phyloP scores from a whole-genome alignment of 2,113 vertebrate genomes.

The Hippopotamus amphibius region DNA sequence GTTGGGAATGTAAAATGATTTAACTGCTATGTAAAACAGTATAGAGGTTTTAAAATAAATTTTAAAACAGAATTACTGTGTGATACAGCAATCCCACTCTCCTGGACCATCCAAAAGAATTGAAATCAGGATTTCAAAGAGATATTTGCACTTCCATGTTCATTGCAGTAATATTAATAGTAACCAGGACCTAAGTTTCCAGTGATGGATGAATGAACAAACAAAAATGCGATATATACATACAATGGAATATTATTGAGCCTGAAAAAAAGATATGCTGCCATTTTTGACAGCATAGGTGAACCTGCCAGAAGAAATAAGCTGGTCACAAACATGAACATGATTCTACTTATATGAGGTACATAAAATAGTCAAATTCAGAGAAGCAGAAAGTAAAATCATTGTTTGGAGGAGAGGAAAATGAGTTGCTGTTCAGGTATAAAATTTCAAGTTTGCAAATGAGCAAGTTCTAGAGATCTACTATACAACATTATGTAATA shows the following conservation, averaged over 20 bases:
- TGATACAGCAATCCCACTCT: background rate
- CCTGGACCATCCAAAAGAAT: background rate
- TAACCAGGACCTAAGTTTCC: background rate
- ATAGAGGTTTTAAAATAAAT: background rate
- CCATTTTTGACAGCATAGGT: background rate
- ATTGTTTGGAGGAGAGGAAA: background rate
- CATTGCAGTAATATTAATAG: background rate
- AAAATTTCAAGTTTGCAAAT: background rate
- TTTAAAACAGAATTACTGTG: background rate
- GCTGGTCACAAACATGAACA: background rate
- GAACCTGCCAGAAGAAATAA: background rate
- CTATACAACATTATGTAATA: background rate
- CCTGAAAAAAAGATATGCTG: background rate
- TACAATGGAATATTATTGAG: background rate
- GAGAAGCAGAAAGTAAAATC: background rate
- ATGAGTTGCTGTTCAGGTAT: background rate
- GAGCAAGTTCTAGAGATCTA: background rate
- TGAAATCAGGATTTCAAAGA: background rate
- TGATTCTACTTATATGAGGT: background rate
- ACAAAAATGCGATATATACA: background rate
- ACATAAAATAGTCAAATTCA: background rate
- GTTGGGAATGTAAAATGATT: background rate
- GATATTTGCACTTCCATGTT: background rate
- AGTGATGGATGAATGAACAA: background rate
- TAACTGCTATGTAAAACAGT: background rate